Evolutionary conservation across 2,888 invertebrate species (phyloP).

Genomic region (Drosophila yooni): DNA sequence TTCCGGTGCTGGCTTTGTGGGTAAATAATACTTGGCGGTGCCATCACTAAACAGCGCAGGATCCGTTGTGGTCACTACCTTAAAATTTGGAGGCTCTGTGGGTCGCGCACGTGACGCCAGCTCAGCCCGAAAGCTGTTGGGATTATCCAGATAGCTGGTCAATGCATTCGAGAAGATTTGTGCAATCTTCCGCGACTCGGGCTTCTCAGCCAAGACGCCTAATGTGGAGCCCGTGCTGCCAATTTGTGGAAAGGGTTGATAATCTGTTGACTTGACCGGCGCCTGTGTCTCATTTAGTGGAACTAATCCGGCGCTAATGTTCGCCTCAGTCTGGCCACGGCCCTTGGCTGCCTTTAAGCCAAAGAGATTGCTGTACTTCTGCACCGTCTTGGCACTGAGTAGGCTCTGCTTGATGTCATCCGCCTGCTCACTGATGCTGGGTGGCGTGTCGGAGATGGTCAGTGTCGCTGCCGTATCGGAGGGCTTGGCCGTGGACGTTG

Average conservation of each 20-base stretch:
- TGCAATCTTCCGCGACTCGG: conserved; percentile 91
- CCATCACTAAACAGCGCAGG: conserved; percentile 71
- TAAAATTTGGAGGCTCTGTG: conserved; percentile 88
- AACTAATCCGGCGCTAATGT: conserved; percentile 83
- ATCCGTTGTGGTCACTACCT: conserved; percentile 71
- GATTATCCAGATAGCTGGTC: conserved; percentile 93
- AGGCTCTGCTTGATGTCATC: conserved; percentile 87
- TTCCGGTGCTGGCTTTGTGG: conserved; percentile 80
- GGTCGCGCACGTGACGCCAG: conserved; percentile 90
- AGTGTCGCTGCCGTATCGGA: conserved; percentile 71
- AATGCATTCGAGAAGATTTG: conserved; percentile 94
- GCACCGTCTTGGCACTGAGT: conserved; percentile 86
- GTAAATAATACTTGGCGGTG: conserved; percentile 82
- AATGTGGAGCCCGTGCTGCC: conserved; percentile 88
- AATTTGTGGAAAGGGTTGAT: conserved; percentile 74
- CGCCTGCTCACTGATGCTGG: conserved; percentile 82
- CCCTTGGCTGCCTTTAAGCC: conserved; percentile 69
- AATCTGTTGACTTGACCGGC: conserved; percentile 27
- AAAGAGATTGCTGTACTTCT: conserved; percentile 82
- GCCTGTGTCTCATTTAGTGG: conserved; percentile 55
- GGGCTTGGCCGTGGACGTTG: conserved; percentile 57
- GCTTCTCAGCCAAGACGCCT: conserved; percentile 85
- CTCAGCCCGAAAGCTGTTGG: conserved; percentile 91
- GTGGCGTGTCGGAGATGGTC: conserved; percentile 71
- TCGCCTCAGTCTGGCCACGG: conserved; percentile 49